Evolutionary conservation across 92 coral and sea anemone genomes (phyloP).

Genomic region (Epizoanthus ramosus): DNA sequence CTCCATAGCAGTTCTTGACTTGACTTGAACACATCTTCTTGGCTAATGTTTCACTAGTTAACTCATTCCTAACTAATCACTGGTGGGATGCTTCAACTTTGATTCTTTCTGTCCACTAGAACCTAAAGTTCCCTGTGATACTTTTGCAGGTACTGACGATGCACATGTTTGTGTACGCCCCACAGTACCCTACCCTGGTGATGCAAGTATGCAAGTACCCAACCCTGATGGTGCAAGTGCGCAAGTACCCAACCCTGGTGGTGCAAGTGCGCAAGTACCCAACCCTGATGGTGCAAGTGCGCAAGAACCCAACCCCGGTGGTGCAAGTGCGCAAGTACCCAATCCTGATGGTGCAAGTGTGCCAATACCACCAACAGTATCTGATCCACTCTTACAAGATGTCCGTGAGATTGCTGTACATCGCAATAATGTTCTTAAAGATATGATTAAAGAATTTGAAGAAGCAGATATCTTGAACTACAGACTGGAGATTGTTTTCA

Average conservation of each 20-base stretch:
- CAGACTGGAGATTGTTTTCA: slow-evolving; percentile 47
- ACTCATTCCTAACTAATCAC: too few relatives aligned
- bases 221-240: slow-evolving; percentile 2
- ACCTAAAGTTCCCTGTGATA: too few relatives aligned
- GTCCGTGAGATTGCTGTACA: slow-evolving; percentile 33
- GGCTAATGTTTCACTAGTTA: too few relatives aligned
- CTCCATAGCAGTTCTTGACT: too few relatives aligned
- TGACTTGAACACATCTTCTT: too few relatives aligned
- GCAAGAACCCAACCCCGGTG: neutral
- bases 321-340: slow-evolving; percentile 11
- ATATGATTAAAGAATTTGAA: slow-evolving; percentile 48
- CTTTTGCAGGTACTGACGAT: too few relatives aligned
- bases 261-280: too few relatives aligned
- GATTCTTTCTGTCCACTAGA: too few relatives aligned
- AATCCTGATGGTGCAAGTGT: too few relatives aligned
- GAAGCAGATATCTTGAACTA: slow-evolving; percentile 39
- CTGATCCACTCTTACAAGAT: slow-evolving; percentile 24
- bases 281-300: slow-evolving; percentile 15
- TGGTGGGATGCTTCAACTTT: too few relatives aligned
- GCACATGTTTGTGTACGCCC: slow-evolving; percentile 18
- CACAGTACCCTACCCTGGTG: slow-evolving; percentile 23
- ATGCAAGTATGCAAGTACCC: slow-evolving; percentile 2
- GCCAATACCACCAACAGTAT: neutral
- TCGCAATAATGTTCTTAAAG: slow-evolving; percentile 43
- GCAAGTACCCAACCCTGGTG: neutral